A percentile compares a stretch with the other conserved stretches of the same genome.
Evolutionary conservation across 2,888 invertebrate genomes (phyloP).

Genomic region (Tenthredo mesomela): DNA sequence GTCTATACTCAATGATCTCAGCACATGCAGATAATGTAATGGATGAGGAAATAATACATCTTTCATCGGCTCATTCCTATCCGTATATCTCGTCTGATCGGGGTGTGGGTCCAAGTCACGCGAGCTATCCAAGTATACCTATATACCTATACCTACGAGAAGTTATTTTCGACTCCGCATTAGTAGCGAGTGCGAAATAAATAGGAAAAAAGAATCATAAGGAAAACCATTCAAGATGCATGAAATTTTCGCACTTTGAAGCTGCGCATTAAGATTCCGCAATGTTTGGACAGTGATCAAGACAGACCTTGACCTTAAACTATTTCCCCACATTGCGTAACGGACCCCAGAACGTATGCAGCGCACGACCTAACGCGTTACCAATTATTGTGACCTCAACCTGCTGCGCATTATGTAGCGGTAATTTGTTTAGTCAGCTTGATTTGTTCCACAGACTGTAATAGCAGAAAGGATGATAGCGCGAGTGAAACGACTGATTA

Average conservation of each 20-base stretch:
- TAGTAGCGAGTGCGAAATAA: neutral
- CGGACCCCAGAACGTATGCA: slow-evolving; percentile 9
- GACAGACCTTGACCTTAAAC: neutral
- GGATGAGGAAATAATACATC: slow-evolving; percentile 1
- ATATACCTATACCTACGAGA: neutral
- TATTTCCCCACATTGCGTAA: slow-evolving; percentile 34
- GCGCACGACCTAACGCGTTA: slow-evolving; percentile 19
- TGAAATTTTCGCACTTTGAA: neutral
- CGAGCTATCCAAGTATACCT: neutral
- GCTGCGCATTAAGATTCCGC: neutral
- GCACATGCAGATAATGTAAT: slow-evolving; percentile 13
- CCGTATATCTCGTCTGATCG: neutral
- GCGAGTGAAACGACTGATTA: neutral
- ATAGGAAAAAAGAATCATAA: neutral
- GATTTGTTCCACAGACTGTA: neutral
- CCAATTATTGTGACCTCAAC: slow-evolving; percentile 37
- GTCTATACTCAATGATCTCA: slow-evolving; percentile 27
- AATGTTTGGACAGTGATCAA: neutral
- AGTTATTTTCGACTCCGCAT: neutral
- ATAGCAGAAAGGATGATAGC: neutral
- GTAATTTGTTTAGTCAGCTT: slow-evolving; percentile 15
- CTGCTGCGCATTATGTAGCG: slow-evolving; percentile 7
- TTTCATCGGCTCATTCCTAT: neutral
- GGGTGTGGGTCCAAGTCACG: slow-evolving; percentile 3
- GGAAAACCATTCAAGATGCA: neutral